Base-by-base conservation (phyloP, 92 coral and sea anemone genomes). In the Bergia sp. region DNA sequence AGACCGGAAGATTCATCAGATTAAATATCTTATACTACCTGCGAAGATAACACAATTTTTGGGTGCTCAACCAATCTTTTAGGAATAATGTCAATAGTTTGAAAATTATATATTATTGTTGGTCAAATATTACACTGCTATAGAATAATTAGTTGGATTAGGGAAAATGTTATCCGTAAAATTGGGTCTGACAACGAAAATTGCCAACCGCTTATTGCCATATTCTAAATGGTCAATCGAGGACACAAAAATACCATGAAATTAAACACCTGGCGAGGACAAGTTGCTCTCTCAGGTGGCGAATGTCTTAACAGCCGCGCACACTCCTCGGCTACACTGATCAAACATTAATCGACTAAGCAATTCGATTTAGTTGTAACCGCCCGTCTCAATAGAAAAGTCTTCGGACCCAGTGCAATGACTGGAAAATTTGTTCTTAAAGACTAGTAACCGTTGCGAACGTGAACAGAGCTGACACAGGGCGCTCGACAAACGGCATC, bases 281-380 rank as follows among this genome's bases (percentile, higher is more conserved):
- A 69, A 69, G 79, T 72, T 20, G n/a, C 15, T 12, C 61, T 72
- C 79, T 50, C 87, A 36, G 87, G 87, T 84, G 87, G 87, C 77
- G 36, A 1, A 37, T 29, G 66, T 82, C 86, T 45, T 66, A 23
- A 45, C 20, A 9, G 44, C 23, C 87, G 78, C 79, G 79, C 61
- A 13, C 66, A 13, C 66, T 45, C 64, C 65, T 79, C 13, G 13
- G 79, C 66, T 71, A 40, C 37, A 36, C 79, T 72, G 77, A 84
- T 84, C 87, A 84, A 84, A 84, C 66, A 84, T 84, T 84, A 67
- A 84, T 84, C 55, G 87, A 55, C 61, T 71, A 71, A 69, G 47
- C 87, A 69, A 71, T 18, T 72, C 77, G 65, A 84, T 44, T 73
- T 53, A 72, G 43, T 39, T 72, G 44, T 43, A 71, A 71, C 66